A percentile compares a stretch with the other conserved stretches of the same genome.
Conservation (phyloP, 1,140 invertebrate species). For the Zaprionus ghesquierei region DNA sequence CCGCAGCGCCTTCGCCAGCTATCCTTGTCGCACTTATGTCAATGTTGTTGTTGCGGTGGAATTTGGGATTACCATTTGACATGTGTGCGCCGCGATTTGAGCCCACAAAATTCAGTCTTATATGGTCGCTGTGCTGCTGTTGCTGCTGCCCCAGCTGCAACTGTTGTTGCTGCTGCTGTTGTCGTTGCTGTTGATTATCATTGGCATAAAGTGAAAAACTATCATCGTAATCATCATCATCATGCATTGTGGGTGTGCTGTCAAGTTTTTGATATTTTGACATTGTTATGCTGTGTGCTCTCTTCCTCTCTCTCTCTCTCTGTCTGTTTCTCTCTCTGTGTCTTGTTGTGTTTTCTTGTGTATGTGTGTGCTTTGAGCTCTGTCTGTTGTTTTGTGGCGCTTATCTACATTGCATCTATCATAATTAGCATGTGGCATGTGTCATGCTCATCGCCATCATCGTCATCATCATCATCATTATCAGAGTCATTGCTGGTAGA, state of each 20-base stretch:
- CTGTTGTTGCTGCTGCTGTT: constrained; percentile 16
- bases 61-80: constrained; percentile 44
- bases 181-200: constrained; percentile 43
- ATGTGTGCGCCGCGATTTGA: constrained; percentile 15
- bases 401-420: constrained; percentile 56
- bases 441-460: constrained; percentile 20
- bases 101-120: constrained; percentile 46
- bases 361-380: constrained; percentile 22
- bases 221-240: constrained; percentile 63
- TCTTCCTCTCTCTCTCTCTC: not conserved
- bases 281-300: constrained; percentile 44
- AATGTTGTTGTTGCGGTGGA: constrained; percentile 27
- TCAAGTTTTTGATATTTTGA: constrained; percentile 74
- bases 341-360: not conserved
- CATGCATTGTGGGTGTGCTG: constrained; percentile 41
- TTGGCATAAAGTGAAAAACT: constrained; percentile 55
- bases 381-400: constrained; percentile 15
- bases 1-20: not conserved
- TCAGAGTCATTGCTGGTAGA: not conserved
- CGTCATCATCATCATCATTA: constrained; percentile 7
- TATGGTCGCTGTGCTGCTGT: constrained; percentile 19
- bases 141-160: too few species aligned
- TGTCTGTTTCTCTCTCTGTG: not conserved
- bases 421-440: constrained; percentile 54
- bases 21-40: not conserved